Conservation (phyloP, 2,888 invertebrate genomes). For the Dugesia japonica region DNA sequence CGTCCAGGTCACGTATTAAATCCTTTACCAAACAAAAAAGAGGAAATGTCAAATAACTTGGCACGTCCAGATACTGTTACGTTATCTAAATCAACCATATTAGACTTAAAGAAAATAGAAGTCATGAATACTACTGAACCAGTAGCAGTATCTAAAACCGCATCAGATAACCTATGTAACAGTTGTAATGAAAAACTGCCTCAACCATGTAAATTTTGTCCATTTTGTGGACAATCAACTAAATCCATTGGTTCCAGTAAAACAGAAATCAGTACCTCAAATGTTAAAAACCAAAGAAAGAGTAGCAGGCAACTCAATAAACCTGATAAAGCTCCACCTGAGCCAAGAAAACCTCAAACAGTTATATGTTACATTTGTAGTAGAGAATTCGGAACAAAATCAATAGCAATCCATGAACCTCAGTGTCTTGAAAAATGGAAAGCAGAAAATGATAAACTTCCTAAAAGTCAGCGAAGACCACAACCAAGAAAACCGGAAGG, state of each 20-base stretch:
- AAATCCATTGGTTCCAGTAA: neutral
- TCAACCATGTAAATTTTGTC: neutral
- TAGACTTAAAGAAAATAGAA: conserved; percentile 1
- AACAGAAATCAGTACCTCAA: neutral
- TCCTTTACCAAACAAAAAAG: conserved; percentile 21
- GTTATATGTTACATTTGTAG: conserved; percentile 56
- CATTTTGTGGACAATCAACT: neutral
- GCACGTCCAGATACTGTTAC: neutral
- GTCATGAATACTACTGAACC: neutral
- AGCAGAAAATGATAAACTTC: conserved; percentile 53
- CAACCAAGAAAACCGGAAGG: conserved; percentile 54
- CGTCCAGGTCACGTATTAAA: conserved; percentile 37
- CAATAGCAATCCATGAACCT: conserved; percentile 57
- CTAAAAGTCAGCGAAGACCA: conserved; percentile 51
- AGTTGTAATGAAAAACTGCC: conserved; percentile 2
- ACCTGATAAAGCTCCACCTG: conserved; percentile 20
- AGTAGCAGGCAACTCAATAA: neutral
- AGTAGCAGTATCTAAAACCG: neutral
- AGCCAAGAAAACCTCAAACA: conserved; percentile 39
- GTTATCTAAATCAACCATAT: neutral
- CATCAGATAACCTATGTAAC: neutral
- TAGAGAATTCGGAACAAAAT: conserved; percentile 55
- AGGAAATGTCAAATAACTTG: neutral
- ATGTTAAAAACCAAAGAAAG: neutral
- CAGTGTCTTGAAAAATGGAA: conserved; percentile 57